A percentile compares a stretch with the other conserved stretches of the same genome.
phyloP scores from a whole-genome alignment of 2,797 vertebrate species.

The Myiotriccus ornatus region DNA sequence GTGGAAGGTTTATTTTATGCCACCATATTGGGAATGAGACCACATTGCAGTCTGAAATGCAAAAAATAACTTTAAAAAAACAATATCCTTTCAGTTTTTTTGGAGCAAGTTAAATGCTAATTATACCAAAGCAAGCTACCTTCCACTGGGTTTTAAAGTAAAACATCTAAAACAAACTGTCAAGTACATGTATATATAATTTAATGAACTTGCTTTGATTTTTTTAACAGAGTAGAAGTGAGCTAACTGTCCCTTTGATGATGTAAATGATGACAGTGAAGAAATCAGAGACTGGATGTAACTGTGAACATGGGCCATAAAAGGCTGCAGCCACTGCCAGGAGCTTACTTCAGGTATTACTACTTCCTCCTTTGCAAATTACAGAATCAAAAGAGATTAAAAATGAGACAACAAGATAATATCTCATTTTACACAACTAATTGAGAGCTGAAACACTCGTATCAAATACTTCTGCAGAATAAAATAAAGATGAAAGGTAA shows the following conservation, averaged over 20 bases:
- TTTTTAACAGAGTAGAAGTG: not conserved
- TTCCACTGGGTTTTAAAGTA: constrained; percentile 36
- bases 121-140: constrained; percentile 12
- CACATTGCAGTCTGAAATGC: not conserved
- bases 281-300: constrained; percentile 10
- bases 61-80: constrained; percentile 14
- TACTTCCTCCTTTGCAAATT: constrained; percentile 15
- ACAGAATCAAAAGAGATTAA: constrained; percentile 34
- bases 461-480: not conserved
- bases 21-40: not conserved
- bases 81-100: not conserved
- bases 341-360: constrained; percentile 26
- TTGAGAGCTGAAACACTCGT: not conserved
- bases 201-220: constrained; percentile 34
- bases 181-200: constrained; percentile 28
- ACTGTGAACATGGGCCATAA: not conserved
- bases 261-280: constrained; percentile 30
- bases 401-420: constrained; percentile 25
- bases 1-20: not conserved
- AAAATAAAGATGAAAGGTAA: not conserved
- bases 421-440: constrained; percentile 26
- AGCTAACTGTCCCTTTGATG: constrained; percentile 56
- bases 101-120: not conserved
- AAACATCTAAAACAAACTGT: constrained; percentile 25
- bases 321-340: not conserved